phyloP scores from a whole-genome alignment of 2,888 invertebrate species.

The Andricus quercusramuli region DNA sequence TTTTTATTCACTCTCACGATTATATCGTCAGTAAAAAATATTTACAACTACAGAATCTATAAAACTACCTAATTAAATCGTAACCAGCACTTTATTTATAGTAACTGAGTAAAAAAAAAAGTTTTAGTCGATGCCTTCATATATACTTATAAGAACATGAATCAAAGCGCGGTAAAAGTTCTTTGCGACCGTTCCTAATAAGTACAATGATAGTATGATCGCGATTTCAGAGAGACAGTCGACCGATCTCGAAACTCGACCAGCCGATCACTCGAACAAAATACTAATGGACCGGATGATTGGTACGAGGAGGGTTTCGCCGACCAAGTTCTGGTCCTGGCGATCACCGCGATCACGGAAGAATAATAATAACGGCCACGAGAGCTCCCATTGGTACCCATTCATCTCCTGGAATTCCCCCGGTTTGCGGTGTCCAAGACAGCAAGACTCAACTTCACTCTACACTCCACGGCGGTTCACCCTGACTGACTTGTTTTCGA shows the following conservation, averaged over 20 bases:
- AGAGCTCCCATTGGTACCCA: slow-evolving; percentile 15
- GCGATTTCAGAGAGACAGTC: not conserved
- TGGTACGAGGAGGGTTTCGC: not conserved
- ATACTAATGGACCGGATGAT: not conserved
- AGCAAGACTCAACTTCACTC: not conserved
- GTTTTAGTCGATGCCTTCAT: not conserved
- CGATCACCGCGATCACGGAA: not conserved
- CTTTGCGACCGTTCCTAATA: not conserved
- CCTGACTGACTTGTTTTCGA: slow-evolving; percentile 40
- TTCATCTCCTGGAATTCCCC: slow-evolving; percentile 10
- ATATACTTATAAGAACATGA: not conserved
- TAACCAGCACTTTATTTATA: not conserved
- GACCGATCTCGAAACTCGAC: not conserved
- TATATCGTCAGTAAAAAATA: not conserved
- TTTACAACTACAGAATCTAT: not conserved
- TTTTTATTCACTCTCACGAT: not conserved
- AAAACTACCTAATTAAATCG: not conserved
- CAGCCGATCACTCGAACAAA: slow-evolving; percentile 1
- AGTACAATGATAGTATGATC: not conserved
- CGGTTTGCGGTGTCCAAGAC: not conserved
- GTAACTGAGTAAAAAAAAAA: not conserved
- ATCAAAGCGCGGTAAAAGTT: not conserved
- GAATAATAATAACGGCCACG: slow-evolving; percentile 16
- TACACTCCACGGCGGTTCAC: slow-evolving; percentile 28
- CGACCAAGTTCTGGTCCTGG: not conserved